A percentile compares a stretch with the other conserved stretches of the same genome.
Evolutionary conservation across 2,113 vertebrate genomes (phyloP).

Genomic region (Parus major): DNA sequence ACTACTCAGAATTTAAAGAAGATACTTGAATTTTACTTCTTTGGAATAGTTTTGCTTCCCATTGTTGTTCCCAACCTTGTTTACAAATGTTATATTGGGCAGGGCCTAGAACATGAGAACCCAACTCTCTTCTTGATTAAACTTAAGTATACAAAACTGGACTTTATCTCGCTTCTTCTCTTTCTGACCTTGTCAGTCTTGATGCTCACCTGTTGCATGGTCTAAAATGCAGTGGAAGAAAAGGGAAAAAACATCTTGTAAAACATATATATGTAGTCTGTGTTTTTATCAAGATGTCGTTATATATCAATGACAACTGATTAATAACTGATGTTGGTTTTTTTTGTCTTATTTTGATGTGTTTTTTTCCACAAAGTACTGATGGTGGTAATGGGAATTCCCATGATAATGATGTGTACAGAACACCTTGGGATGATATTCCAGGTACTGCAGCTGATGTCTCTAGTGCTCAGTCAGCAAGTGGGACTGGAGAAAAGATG

Average conservation of each 20-base stretch:
- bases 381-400: neutral
- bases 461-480: neutral
- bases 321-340: neutral
- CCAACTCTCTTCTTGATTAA: neutral
- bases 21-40: neutral
- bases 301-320: neutral
- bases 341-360: neutral
- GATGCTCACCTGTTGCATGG: neutral
- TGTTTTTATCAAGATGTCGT: neutral
- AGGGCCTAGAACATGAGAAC: neutral
- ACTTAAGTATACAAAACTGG: neutral
- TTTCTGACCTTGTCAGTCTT: neutral
- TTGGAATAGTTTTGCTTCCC: neutral
- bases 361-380: accelerated
- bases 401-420: neutral
- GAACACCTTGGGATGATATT: neutral
- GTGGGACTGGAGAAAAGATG: neutral
- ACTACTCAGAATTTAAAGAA: neutral
- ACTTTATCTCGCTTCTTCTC: neutral
- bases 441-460: neutral
- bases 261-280: neutral
- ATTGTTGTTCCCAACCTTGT: neutral
- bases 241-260: neutral
- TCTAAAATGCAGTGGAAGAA: neutral
- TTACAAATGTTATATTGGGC: neutral